A percentile compares a stretch with the other conserved stretches of the same genome.
Conservation (phyloP, 2,888 invertebrate genomes). For the Acheta domesticus region DNA sequence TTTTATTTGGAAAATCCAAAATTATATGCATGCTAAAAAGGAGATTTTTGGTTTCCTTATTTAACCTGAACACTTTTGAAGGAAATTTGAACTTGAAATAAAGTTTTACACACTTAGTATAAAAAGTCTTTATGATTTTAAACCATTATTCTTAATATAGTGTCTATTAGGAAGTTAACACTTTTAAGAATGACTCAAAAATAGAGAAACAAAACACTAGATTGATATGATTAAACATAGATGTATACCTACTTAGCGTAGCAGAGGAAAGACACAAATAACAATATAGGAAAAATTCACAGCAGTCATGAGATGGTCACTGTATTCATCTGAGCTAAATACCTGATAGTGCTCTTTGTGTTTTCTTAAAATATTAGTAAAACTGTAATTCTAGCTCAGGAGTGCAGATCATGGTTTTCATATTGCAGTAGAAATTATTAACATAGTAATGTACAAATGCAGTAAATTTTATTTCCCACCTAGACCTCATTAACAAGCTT, state of each 20-base stretch:
- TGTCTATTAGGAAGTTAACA: too few relatives aligned
- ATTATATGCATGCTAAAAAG: too few relatives aligned
- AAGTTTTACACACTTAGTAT: too few relatives aligned
- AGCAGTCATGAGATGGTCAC: neutral
- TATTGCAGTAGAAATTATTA: conserved; percentile 3
- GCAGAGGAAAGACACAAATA: neutral
- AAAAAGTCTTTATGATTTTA: too few relatives aligned
- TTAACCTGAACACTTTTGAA: too few relatives aligned
- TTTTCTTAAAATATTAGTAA: neutral
- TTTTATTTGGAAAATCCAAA: too few relatives aligned
- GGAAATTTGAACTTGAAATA: too few relatives aligned
- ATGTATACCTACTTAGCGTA: neutral
- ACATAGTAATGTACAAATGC: neutral
- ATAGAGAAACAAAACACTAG: neutral
- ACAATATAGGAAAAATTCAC: neutral
- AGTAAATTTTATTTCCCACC: neutral
- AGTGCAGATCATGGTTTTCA: neutral
- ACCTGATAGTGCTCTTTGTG: neutral
- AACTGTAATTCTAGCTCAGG: neutral
- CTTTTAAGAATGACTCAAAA: neutral
- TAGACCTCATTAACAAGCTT: neutral
- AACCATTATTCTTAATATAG: too few relatives aligned
- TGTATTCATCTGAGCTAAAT: neutral
- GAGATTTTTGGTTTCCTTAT: too few relatives aligned
- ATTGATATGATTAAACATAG: neutral